Percentiles rank a stretch among this genome's conserved stretches.
Evolutionary conservation across 2,888 invertebrate species (phyloP).

Genomic region (Stenichneumon culpator): DNA sequence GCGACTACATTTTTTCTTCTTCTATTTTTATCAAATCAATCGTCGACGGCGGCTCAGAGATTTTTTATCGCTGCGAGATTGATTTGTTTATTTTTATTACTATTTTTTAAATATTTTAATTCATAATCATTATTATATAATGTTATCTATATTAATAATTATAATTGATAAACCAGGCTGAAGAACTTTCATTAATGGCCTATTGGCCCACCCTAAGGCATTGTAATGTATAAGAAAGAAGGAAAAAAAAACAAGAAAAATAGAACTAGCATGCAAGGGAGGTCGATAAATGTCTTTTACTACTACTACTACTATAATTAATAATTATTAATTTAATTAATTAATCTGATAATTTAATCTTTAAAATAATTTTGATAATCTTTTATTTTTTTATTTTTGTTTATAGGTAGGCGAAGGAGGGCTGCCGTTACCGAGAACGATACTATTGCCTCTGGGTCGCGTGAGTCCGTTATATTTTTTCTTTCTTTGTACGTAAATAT

Average conservation of each 20-base stretch:
- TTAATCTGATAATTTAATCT: no score
- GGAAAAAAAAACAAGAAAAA: no score
- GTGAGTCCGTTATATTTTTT: constrained; percentile 14
- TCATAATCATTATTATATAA: background rate
- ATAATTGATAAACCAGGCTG: no score
- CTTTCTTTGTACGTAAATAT: background rate
- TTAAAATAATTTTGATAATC: background rate
- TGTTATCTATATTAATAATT: no score
- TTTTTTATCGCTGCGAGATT: constrained; percentile 29
- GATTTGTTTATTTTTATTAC: background rate
- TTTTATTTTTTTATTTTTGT: background rate
- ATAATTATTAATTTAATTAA: no score
- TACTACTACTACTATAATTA: no score
- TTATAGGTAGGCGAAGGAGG: background rate
- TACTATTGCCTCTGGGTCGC: background rate
- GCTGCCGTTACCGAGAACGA: background rate
- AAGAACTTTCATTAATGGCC: no score
- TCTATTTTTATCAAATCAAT: background rate
- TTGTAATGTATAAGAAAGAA: no score
- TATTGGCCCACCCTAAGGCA: no score
- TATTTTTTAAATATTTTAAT: background rate
- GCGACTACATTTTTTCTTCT: background rate
- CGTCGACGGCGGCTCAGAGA: constrained; percentile 34
- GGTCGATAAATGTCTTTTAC: no score
- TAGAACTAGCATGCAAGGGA: no score